Evolutionary conservation across 2,113 vertebrate genomes (phyloP).

Genomic region (Podiceps cristatus): DNA sequence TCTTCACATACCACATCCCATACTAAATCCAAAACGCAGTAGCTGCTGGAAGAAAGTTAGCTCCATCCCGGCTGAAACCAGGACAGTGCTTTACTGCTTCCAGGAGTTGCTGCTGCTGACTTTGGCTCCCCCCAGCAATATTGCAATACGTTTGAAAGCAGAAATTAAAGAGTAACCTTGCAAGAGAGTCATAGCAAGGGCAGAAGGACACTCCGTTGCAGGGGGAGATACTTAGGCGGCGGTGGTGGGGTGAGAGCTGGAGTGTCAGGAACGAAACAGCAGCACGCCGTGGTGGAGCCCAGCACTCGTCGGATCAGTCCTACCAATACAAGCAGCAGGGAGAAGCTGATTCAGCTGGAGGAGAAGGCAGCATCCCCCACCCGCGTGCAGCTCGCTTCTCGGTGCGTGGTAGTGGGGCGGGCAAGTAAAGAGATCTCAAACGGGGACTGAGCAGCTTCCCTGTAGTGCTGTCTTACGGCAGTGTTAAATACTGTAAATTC

Average conservation of each 20-base stretch:
- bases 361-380: background rate
- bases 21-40: too few species aligned
- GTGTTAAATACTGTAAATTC: background rate
- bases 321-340: background rate
- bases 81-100: background rate
- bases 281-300: accelerated
- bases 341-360: background rate
- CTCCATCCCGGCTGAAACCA: too few species aligned
- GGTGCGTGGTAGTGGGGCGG: background rate
- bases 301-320: accelerated
- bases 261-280: background rate
- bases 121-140: background rate
- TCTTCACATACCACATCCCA: too few species aligned
- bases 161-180: background rate
- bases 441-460: background rate
- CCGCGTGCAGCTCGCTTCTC: accelerated
- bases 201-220: background rate
- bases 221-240: background rate
- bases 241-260: background rate
- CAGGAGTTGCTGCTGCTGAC: background rate
- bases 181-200: background rate
- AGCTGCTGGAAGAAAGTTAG: too few species aligned
- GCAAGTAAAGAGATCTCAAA: background rate
- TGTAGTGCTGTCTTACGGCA: background rate
- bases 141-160: background rate